Evolutionary conservation across 37 sponge, comb jelly and placozoan genomes (phyloP).

Genomic region (Theonella swinhoei): DNA sequence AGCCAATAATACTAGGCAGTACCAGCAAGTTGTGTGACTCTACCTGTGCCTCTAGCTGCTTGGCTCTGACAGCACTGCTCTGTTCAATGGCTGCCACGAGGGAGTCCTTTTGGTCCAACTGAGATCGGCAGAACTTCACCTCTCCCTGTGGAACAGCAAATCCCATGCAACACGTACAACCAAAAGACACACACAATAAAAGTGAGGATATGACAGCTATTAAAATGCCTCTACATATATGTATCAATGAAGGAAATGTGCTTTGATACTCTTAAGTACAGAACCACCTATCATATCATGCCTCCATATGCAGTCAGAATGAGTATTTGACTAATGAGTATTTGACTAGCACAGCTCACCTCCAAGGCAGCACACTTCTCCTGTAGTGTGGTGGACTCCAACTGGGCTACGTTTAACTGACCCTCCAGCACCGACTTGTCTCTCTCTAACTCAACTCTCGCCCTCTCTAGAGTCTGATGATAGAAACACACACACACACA

Average conservation of each 20-base stretch:
- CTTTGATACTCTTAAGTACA: no score
- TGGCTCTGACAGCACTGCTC: background rate
- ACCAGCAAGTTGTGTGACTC: no score
- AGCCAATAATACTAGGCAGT: no score
- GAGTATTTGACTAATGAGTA: no score
- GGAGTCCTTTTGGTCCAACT: background rate
- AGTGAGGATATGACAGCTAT: background rate
- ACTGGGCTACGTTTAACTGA: background rate
- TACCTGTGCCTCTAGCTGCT: slow-evolving; percentile 11
- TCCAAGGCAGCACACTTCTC: background rate
- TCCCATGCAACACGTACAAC: background rate
- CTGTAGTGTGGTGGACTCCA: slow-evolving; percentile 2
- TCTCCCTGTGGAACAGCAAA: background rate
- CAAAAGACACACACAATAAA: background rate
- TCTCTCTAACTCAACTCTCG: background rate
- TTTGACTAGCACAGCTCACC: no score
- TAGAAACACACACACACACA: no score
- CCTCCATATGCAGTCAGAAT: no score
- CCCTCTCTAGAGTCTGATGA: no score
- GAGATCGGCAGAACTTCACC: slow-evolving; percentile 8
- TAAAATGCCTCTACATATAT: no score
- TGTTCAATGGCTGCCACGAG: background rate
- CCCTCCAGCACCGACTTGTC: background rate
- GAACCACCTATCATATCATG: no score
- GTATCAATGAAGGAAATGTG: no score